phyloP scores from a whole-genome alignment of 1,140 invertebrate species.

The Diabrotica virgifera region DNA sequence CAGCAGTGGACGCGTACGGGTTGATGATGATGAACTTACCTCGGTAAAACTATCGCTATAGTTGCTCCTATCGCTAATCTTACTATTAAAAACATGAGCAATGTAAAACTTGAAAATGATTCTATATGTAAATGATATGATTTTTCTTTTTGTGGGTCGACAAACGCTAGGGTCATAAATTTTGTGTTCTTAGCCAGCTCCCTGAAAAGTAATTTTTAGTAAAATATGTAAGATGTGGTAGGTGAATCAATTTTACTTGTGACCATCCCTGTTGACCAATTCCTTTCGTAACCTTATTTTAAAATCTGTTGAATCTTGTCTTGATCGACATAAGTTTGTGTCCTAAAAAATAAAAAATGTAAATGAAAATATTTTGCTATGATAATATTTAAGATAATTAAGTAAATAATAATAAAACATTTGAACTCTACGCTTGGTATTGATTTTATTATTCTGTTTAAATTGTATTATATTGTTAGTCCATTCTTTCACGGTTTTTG shows the following conservation, averaged over 20 bases:
- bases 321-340: slow-evolving; percentile 41
- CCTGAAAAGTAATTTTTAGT: slow-evolving; percentile 44
- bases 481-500: too few species aligned
- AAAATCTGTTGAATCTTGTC: slow-evolving; percentile 68
- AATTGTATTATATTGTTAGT: too few species aligned
- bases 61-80: slow-evolving; percentile 58
- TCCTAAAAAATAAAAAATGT: slow-evolving; percentile 27
- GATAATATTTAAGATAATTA: too few species aligned
- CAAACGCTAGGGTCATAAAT: slow-evolving; percentile 65
- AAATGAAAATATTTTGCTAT: too few species aligned
- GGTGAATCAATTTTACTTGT: slow-evolving; percentile 56
- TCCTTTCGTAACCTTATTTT: slow-evolving; percentile 74
- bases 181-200: slow-evolving; percentile 67
- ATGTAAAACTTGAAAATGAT: slow-evolving; percentile 61
- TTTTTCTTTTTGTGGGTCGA: slow-evolving; percentile 60
- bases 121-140: slow-evolving; percentile 64
- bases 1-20: too few species aligned
- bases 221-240: too few species aligned
- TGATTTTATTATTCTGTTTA: too few species aligned
- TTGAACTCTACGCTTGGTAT: too few species aligned
- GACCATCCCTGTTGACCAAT: slow-evolving; percentile 75
- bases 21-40: too few species aligned
- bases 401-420: too few species aligned
- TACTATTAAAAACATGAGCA: slow-evolving; percentile 62
- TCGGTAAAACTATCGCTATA: slow-evolving; percentile 56